Conservation (phyloP, 2,797 vertebrate genomes). For the Ara ararauna region DNA sequence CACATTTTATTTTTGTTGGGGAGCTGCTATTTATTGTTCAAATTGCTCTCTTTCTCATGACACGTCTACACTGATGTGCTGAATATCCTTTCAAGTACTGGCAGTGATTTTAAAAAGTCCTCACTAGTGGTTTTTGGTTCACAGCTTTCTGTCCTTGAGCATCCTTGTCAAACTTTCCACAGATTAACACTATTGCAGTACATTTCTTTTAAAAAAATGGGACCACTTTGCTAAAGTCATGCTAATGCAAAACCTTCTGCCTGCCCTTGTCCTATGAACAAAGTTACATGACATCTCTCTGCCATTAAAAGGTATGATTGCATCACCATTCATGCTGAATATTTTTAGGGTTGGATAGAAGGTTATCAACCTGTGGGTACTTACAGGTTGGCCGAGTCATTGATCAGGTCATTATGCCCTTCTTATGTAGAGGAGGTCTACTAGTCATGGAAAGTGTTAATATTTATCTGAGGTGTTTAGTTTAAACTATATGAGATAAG, state of each 20-base stretch:
- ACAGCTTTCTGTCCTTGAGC: background rate
- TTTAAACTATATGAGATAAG: background rate
- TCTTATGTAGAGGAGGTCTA: background rate
- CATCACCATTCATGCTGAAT: background rate
- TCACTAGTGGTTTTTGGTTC: background rate
- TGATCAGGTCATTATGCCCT: background rate
- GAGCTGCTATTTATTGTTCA: background rate
- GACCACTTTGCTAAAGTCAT: background rate
- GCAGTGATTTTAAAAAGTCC: background rate
- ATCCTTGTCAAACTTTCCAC: background rate
- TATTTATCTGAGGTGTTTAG: background rate
- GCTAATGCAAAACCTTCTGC: background rate
- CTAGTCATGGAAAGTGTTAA: background rate
- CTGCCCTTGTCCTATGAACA: background rate
- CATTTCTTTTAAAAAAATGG: background rate
- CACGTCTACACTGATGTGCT: background rate
- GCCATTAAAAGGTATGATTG: rapidly evolving
- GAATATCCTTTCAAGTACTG: background rate
- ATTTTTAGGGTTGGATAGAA: background rate
- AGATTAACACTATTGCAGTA: background rate
- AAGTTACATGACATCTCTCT: background rate
- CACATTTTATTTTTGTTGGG: background rate
- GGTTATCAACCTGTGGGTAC: background rate
- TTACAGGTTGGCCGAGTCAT: background rate
- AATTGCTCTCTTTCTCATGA: background rate